A percentile compares a stretch with the other conserved stretches of the same genome.
These are phyloP conservation scores for Pycnomerus fuliginosus DNA, from an alignment of 2,888 invertebrate species.

Conservation along the genomic window DNA sequence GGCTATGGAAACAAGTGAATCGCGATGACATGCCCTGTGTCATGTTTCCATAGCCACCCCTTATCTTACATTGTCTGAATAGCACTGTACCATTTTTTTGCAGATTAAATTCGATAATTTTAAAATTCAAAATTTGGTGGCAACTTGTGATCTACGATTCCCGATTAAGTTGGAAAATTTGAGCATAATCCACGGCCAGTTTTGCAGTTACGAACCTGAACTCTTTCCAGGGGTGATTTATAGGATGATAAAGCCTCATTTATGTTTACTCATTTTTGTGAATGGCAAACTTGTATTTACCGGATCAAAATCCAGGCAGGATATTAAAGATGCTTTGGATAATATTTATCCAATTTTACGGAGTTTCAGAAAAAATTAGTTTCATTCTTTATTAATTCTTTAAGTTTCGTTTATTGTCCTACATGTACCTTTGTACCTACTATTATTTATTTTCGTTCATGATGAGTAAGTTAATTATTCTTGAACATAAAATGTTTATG, in stretches of 20 bases:
- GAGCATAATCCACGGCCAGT: constrained; percentile 74
- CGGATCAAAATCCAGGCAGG: constrained; percentile 88
- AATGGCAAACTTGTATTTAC: constrained; percentile 99
- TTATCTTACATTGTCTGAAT: too few relatives aligned
- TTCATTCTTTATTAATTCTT: background rate
- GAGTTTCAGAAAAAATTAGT: constrained; percentile 83
- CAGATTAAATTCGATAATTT: constrained; percentile 77
- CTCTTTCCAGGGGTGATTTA: constrained; percentile 98
- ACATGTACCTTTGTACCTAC: too few relatives aligned
- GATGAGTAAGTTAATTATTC: too few relatives aligned
- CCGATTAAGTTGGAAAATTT: constrained; percentile 73
- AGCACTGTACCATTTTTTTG: too few relatives aligned
- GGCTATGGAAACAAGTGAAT: too few relatives aligned
- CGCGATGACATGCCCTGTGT: too few relatives aligned
- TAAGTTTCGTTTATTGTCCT: too few relatives aligned
- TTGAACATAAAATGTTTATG: too few relatives aligned
- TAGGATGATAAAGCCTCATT: constrained; percentile 82
- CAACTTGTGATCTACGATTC: constrained; percentile 73
- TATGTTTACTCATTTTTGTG: constrained; percentile 85
- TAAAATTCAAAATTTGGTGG: constrained; percentile 77
- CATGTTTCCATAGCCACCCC: too few relatives aligned
- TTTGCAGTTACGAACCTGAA: constrained; percentile 88
- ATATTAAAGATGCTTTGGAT: constrained; percentile 90
- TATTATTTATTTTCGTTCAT: too few relatives aligned
- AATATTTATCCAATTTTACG: constrained; percentile 94